Base-by-base conservation (phyloP, 2,113 vertebrate genomes). In the Anarhynchus alexandrinus region DNA sequence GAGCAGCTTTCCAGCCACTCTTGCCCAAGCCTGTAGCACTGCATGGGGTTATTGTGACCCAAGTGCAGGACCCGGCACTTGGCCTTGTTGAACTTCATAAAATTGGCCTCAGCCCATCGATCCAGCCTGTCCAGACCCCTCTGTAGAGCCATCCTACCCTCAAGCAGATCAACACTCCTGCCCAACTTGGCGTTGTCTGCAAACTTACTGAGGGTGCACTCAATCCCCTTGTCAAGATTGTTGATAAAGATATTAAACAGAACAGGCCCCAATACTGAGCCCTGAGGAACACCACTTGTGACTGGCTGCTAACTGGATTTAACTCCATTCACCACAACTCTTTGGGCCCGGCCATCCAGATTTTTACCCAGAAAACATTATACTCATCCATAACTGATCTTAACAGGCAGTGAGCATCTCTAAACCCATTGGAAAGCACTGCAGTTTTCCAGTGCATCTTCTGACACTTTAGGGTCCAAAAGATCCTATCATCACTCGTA, bases 21-120 rank as follows among this genome's bases (percentile, higher is more conserved):
- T 9, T 12, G n/a, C 16, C 55, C 23, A 36, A 45, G 42, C 73
- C 73, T 12, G 21, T 26, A 18, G 21, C 2, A 0, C 3, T 40
- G 7, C 76, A 18, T 19, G 21, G n/a, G n/a, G n/a, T 34, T 12
- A 3, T 16, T 42, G 77, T 65, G 76, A 79, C 32, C 32, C 8
- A 43, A 54, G 49, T 5, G 11, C 32, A 81, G 49, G 32, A 81
- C 40, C 51, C 0, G 0, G 19, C 11, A 45, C 15, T 45, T 7
- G 2, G 19, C 32, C 40, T 67, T 67, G 26, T 57, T 57, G 25
- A 45, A 81, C 1, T 19, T 81, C 40, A 55, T 8, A 12, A 5
- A 13, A 2, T 4, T 36, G 40, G 13, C 43, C 22, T 40, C 2
- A 1, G 61, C 23, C 12, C 30, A 22, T 29, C 1, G 1, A 42